Evolutionary conservation across 2,113 vertebrate genomes (phyloP).

Genomic region (Turdus rufiventris): DNA sequence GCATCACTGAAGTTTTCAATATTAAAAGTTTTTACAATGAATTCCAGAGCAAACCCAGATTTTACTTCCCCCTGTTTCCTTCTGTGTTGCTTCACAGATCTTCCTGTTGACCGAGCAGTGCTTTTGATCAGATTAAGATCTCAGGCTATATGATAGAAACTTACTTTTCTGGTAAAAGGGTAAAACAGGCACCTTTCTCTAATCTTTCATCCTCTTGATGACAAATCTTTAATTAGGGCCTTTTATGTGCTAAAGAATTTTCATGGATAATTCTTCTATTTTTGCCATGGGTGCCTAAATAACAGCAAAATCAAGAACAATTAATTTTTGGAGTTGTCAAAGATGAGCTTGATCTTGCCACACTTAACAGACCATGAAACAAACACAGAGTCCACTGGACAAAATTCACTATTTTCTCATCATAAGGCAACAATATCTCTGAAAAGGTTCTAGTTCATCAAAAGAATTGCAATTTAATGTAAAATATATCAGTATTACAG

Average conservation of each 20-base stretch:
- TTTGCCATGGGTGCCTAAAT: background rate
- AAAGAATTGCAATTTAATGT: background rate
- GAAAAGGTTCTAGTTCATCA: background rate
- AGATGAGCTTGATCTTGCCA: background rate
- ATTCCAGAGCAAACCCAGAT: background rate
- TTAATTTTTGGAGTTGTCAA: background rate
- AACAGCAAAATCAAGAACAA: background rate
- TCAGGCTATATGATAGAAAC: background rate
- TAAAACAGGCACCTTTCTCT: background rate
- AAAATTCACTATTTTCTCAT: background rate
- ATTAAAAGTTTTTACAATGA: background rate
- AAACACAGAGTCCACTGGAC: background rate
- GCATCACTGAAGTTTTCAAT: background rate
- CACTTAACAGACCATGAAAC: background rate
- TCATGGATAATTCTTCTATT: background rate
- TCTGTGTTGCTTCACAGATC: background rate
- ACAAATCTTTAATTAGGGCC: background rate
- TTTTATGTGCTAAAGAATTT: background rate
- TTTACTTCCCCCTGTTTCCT: background rate
- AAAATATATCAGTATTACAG: background rate
- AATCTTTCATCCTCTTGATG: background rate
- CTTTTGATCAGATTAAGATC: background rate
- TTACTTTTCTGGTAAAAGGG: background rate
- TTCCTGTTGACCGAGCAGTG: background rate
- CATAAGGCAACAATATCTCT: background rate